Conservation (phyloP, 2,888 invertebrate genomes). For the Drosophila leonis region DNA sequence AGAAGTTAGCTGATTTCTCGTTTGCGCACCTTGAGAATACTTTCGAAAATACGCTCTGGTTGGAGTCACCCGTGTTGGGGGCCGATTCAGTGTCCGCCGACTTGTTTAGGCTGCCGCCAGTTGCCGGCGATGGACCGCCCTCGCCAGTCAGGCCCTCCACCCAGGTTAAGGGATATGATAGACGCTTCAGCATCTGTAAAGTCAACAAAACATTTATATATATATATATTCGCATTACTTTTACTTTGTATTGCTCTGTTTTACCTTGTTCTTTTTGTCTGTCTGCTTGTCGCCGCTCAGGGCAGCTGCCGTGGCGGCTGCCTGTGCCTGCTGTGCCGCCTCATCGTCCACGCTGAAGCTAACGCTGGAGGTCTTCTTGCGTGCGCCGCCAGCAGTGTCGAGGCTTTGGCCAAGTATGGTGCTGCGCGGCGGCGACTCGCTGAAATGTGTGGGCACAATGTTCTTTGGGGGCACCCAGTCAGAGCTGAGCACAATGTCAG, state of each 20-base stretch:
- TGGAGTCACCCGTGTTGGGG: slow-evolving; percentile 86
- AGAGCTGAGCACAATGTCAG: slow-evolving; percentile 94
- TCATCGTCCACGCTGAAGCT: slow-evolving; percentile 90
- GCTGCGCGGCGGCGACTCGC: slow-evolving; percentile 86
- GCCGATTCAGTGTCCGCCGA: slow-evolving; percentile 85
- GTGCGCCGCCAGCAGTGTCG: slow-evolving; percentile 86
- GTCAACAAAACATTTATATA: slow-evolving; percentile 4
- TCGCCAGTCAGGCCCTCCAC: slow-evolving; percentile 95
- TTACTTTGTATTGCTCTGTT: neutral
- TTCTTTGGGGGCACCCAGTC: slow-evolving; percentile 95
- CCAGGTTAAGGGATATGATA: slow-evolving; percentile 96
- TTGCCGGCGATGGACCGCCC: slow-evolving; percentile 86
- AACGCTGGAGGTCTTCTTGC: slow-evolving; percentile 90
- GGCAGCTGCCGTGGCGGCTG: slow-evolving; percentile 54
- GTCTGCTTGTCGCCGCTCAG: slow-evolving; percentile 72
- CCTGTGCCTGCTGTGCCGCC: slow-evolving; percentile 64
- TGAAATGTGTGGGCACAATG: slow-evolving; percentile 90
- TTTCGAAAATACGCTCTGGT: slow-evolving; percentile 94
- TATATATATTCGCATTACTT: neutral
- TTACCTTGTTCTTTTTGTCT: slow-evolving; percentile 91
- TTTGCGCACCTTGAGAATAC: slow-evolving; percentile 93
- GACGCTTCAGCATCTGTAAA: slow-evolving; percentile 94
- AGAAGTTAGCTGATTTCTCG: slow-evolving; percentile 20
- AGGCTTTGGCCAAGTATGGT: slow-evolving; percentile 78
- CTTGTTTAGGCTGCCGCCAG: slow-evolving; percentile 85